Evolutionary conservation across 2,113 vertebrate species (phyloP).

Genomic region (Motacilla alba): DNA sequence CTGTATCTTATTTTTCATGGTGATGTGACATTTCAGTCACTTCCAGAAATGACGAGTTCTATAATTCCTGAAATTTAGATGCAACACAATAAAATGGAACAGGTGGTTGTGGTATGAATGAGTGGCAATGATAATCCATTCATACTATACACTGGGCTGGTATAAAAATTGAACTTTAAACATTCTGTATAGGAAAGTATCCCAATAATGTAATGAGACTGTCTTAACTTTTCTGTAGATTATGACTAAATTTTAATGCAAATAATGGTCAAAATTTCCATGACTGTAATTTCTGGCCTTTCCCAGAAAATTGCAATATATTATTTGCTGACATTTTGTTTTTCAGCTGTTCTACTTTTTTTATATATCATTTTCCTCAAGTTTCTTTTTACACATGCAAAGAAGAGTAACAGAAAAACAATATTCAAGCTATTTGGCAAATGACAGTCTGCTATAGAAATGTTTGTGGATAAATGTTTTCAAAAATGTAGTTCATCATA

Average conservation of each 20-base stretch:
- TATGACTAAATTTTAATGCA: not conserved
- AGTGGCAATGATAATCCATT: not conserved
- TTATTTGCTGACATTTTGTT: not conserved
- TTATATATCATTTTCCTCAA: not conserved
- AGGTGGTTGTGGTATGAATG: not conserved
- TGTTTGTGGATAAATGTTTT: not conserved
- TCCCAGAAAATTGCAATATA: not conserved
- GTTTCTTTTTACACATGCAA: not conserved
- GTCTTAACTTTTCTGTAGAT: not conserved
- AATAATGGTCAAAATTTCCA: not conserved
- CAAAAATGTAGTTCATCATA: not conserved
- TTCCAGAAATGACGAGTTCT: conserved; percentile 19
- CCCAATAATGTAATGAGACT: not conserved
- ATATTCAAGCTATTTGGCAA: not conserved
- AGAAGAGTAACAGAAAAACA: not conserved
- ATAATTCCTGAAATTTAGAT: not conserved
- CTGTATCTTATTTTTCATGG: not conserved
- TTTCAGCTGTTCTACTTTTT: not conserved
- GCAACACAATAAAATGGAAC: not conserved
- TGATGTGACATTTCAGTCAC: conserved; percentile 17
- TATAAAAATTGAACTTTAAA: conserved; percentile 15
- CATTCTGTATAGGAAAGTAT: not conserved
- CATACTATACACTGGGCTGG: not conserved
- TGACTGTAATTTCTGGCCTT: not conserved
- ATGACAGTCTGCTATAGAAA: not conserved